Conservation (phyloP, 2,888 invertebrate species). For the Argyra leucocephala region DNA sequence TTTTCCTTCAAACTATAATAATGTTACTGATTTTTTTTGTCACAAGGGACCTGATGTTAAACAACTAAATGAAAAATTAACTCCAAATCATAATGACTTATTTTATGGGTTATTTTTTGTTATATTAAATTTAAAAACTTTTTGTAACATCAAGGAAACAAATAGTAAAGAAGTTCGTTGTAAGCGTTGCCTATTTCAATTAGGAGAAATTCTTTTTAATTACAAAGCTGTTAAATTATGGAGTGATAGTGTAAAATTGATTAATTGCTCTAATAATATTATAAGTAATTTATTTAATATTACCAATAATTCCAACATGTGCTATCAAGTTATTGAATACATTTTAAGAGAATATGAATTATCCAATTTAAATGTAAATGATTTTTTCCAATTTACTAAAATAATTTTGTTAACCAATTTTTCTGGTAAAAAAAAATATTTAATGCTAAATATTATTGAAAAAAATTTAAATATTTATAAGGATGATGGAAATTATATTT, state of each 20-base stretch:
- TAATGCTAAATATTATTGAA: background rate
- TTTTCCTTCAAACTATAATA: background rate
- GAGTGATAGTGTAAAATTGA: background rate
- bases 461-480: background rate
- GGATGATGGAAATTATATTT: background rate
- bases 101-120: background rate
- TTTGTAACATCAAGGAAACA: background rate
- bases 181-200: background rate
- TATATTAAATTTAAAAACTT: background rate
- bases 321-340: background rate
- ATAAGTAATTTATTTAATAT: background rate
- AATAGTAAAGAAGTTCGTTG: background rate
- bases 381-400: background rate
- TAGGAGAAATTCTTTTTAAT: background rate
- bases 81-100: background rate
- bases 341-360: conserved; percentile 1
- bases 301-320: background rate
- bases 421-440: background rate
- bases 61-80: background rate
- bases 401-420: background rate
- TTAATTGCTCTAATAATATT: background rate
- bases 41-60: background rate
- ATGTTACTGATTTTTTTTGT: background rate
- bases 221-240: background rate
- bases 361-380: background rate